Conservation (phyloP, 1,140 invertebrate genomes). For the Musca vetustissima region DNA sequence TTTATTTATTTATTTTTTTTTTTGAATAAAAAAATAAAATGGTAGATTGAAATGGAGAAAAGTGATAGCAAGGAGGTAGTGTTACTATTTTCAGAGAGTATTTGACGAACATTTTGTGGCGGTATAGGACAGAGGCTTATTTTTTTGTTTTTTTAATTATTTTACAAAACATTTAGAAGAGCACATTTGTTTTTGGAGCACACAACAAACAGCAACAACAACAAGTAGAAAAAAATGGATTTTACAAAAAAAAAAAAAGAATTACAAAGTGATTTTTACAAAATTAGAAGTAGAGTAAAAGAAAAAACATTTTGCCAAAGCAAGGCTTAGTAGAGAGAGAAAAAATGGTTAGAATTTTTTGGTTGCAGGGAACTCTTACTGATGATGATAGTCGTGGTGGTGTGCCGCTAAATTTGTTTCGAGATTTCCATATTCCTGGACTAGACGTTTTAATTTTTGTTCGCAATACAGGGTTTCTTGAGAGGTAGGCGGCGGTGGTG, state of each 20-base stretch:
- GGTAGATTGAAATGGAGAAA: not conserved
- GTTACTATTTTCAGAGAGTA: not conserved
- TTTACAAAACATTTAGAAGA: not conserved
- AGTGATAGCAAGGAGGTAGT: not conserved
- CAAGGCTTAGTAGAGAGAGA: no score
- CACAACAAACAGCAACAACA: no score
- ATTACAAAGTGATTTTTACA: no score
- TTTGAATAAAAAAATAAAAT: not conserved
- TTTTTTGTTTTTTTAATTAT: not conserved
- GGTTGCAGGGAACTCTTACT: slow-evolving; percentile 37
- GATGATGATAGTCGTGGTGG: slow-evolving; percentile 25
- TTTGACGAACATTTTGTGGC: no score
- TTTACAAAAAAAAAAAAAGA: no score
- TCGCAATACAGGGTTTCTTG: slow-evolving; percentile 33
- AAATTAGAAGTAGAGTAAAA: no score
- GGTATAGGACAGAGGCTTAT: not conserved
- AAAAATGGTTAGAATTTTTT: not conserved
- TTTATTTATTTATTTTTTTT: no score
- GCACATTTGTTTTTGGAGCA: no score
- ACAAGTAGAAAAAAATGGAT: no score
- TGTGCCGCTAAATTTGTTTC: slow-evolving; percentile 37
- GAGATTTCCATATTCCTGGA: slow-evolving; percentile 37
- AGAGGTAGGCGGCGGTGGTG: slow-evolving; percentile 34
- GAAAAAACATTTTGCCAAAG: no score
- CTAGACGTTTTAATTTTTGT: slow-evolving; percentile 16